Evolutionary conservation across 2,888 invertebrate species (phyloP), one percentile per base, ranked within the genome.

Genomic region (Amphiduros pacificus): DNA sequence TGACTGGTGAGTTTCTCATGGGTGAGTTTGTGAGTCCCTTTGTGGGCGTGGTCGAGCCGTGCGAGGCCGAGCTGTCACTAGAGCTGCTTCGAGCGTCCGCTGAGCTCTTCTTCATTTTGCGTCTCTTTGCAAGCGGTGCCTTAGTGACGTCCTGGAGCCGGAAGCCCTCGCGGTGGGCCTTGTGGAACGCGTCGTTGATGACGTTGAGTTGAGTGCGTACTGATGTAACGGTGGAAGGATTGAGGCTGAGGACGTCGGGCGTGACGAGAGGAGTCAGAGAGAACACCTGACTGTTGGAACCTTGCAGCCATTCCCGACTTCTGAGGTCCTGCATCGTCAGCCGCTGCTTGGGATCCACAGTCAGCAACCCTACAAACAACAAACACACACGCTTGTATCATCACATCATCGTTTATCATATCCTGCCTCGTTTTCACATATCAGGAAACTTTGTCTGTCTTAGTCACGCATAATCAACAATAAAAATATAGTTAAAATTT

Each of bases 261-360:
- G 89, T 89, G 82, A 87, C 86, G 48, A 89, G 82, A 51, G 88
- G 85, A 29, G 87, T 86, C 73, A 49, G 26, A 9, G 54, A 44
- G 50, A 41, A 79, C 53, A 74, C 61, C 49, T 71, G 66, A 26
- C 65, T 68, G 57, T 72, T 72, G 26, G 29, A 11, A 66, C 72
- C 60, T 65, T 64, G 77, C 50, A 91, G 81, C 91, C 92, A 92
- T 28, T 86, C 84, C 77, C 90, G 89, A n/a, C 83, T 82, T 14
- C 87, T 82, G 60, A 94, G 84, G 63, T 89, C 89, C 26, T 81
- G 77, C 81, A 91, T 88, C 3, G 88, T 87, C 66, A 92, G 84
- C 55, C 94, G 85, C 62, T 88, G 85, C 49, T 85, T 84, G 0
- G 93, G 91, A 74, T 94, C 91, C 5, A 92, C 90, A 0, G 90